Base-by-base conservation (phyloP, 2,888 invertebrate genomes). In the Campoletis raptor region DNA sequence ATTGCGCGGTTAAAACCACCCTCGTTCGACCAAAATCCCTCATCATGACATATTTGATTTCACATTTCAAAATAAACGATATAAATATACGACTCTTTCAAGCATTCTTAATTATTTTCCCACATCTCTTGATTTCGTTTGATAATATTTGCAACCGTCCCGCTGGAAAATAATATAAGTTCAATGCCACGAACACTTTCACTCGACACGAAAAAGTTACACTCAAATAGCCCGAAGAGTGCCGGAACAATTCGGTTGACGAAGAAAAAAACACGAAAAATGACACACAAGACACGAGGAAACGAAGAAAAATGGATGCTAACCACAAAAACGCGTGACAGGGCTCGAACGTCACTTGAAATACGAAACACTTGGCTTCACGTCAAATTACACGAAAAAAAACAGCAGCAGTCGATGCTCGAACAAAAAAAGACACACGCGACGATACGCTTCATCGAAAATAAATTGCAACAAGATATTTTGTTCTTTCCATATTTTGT, bases 1-100 rank as follows among this genome's bases (percentile, higher is more conserved):
- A 92, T 92, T 92, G 92, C 91, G 92, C 90, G 92, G 91, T 91
- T 91, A 61, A 91, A 89, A 86, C 88, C 89, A 82, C 88, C 80
- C 89, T 89, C 85, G 69, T 67, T 74, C 61, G 30, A 30, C 30
- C 30, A 5, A n/a, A 66, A 36, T 66, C 37, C 36, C 36, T 12
- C 37, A 66, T 66, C 40, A 66, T 40, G 37, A 66, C 40, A 40
- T 37, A 66, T 40, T 64, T 21, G 37, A 73, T 79, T 67, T 73
- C 66, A 54, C 78, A 48, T 57, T 57, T 24, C 70, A 66, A 73
- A 73, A 21, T n/a, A 40, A 21, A 42, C 12, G n/a, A 42, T 4
- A 69, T 24, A 40, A 69, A 69, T n/a, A n/a, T 69, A 21, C 9
- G 21, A 57, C 18, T 9, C 21, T 21, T 10, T 24, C 24, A 10